These are phyloP conservation scores for Lonchura striata DNA, from an alignment of 2,113 vertebrate genomes.

Conservation along the genomic window DNA sequence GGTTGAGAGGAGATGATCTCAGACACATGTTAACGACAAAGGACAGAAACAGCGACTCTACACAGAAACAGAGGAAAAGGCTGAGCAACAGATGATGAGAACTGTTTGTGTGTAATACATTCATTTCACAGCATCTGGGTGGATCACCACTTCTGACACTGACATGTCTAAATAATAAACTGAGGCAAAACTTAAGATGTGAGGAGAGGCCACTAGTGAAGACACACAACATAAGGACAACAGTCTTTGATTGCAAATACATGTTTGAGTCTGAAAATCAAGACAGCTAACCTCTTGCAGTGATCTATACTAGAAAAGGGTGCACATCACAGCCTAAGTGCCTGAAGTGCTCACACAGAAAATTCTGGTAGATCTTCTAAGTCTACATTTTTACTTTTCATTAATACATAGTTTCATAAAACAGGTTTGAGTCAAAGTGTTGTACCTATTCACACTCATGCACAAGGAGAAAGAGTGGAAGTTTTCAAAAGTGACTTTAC, in stretches of 20 bases:
- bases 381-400: neutral
- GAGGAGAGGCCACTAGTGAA: neutral
- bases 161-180: neutral
- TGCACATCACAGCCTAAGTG: neutral
- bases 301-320: neutral
- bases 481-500: neutral
- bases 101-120: neutral
- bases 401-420: neutral
- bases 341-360: neutral
- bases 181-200: neutral
- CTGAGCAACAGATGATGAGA: neutral
- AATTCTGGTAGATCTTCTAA: neutral
- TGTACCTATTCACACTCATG: neutral
- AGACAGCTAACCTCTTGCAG: neutral
- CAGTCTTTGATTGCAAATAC: neutral
- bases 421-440: neutral
- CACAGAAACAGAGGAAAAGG: neutral
- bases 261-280: neutral
- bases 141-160: neutral
- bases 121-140: neutral
- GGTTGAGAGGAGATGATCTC: neutral
- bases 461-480: neutral
- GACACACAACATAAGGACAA: neutral
- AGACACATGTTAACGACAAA: fast-evolving
- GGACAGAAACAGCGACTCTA: neutral